phyloP scores from a whole-genome alignment of 2,797 vertebrate genomes.

The Poeciliopsis presidionis region DNA sequence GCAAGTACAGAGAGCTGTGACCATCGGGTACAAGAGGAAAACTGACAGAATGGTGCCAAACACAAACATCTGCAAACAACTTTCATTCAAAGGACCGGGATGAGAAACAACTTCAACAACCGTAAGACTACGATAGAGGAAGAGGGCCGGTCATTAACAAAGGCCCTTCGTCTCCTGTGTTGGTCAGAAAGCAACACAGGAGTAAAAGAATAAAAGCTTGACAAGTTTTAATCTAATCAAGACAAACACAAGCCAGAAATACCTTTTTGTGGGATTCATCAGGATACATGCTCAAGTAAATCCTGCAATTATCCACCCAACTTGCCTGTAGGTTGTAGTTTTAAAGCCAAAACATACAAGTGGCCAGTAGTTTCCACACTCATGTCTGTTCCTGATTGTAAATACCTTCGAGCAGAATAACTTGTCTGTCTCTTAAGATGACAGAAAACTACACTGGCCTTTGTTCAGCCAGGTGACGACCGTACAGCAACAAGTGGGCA shows the following conservation, averaged over 20 bases:
- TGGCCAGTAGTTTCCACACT: neutral
- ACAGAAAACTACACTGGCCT: neutral
- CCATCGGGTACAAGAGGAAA: conserved; percentile 37
- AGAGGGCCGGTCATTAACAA: conserved; percentile 20
- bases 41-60: conserved; percentile 10
- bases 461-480: neutral
- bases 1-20: conserved; percentile 36
- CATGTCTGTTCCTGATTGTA: neutral
- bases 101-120: conserved; percentile 37
- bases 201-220: conserved; percentile 23
- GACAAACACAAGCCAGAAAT: conserved; percentile 3
- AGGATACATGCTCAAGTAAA: neutral
- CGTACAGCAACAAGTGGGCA: neutral
- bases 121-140: conserved; percentile 12
- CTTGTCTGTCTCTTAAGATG: neutral
- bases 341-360: neutral
- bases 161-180: neutral
- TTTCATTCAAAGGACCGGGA: conserved; percentile 39
- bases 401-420: neutral
- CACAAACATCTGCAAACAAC: conserved; percentile 37
- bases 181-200: conserved; percentile 3
- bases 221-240: conserved; percentile 23
- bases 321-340: neutral
- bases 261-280: neutral
- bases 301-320: neutral